Evolutionary conservation across 2,797 vertebrate species (phyloP).

Genomic region (Tenualosa ilisha): DNA sequence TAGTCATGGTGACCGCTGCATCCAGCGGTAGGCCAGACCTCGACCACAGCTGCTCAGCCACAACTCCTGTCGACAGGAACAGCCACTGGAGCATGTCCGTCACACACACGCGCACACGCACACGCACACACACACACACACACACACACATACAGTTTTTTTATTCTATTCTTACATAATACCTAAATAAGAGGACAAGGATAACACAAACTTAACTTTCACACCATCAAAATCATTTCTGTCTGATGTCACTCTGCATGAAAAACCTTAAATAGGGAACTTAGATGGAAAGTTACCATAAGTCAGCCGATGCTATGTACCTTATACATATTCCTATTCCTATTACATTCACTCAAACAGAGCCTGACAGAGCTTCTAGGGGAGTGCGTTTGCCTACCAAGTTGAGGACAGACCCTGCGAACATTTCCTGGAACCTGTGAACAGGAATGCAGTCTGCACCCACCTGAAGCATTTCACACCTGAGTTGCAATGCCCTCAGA

Average conservation of each 20-base stretch:
- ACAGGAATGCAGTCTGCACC: slow-evolving; percentile 59
- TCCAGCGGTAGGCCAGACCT: slow-evolving; percentile 12
- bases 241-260: neutral
- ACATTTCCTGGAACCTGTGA: slow-evolving; percentile 52
- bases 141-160: slow-evolving; percentile 9
- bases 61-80: neutral
- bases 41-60: neutral
- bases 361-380: neutral
- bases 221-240: neutral
- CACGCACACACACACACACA: slow-evolving; percentile 23
- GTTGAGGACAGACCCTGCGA: slow-evolving; percentile 45
- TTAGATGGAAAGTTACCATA: neutral
- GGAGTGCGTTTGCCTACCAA: neutral
- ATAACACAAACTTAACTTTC: neutral
- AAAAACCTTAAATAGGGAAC: neutral
- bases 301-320: neutral
- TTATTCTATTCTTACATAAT: too few relatives aligned
- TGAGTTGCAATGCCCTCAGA: slow-evolving; percentile 37
- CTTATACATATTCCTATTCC: neutral
- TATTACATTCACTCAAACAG: neutral
- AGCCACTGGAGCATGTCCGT: neutral
- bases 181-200: neutral
- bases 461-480: slow-evolving; percentile 72
- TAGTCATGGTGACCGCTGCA: neutral
- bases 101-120: slow-evolving; percentile 14